Base-by-base conservation (phyloP, 2,113 vertebrate genomes). In the Ammodytes marinus region DNA sequence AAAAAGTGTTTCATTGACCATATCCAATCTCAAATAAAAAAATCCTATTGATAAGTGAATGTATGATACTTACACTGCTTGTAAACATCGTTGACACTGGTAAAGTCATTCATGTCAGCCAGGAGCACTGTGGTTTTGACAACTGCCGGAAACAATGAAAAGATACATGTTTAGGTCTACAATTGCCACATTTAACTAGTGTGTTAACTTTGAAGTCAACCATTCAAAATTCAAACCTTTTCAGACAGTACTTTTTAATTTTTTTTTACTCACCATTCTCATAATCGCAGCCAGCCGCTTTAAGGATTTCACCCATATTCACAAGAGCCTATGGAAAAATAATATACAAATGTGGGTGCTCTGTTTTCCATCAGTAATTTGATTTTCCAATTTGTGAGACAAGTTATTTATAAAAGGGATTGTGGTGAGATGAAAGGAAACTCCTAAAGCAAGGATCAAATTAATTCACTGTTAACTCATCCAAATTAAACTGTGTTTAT, bases 81-180 rank as follows among this genome's bases (percentile, higher is more conserved):
- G 92, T 99, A 99, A 84, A 96, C 76, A 3, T 98, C 96, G 69
- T 99, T 99, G 75, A 99, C 94, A 5, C 86, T 91, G 86, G 73
- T 93, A 88, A 98, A 99, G 94, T 99, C 97, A 63, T 97, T 97
- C 74, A 99, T 99, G 88, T 99, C 95, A 14, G 96, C 96, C 88
- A 99, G 89, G 53, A 99, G 91, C 80, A 99, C 96, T 0, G 97
- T 99, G 69, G 98, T 95, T 95, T 99, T 99, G 45, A 99, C 97
- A 93, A 99, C 98, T 99, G 90, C 50, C 94, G 92, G 74, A 93
- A 80, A 79, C 13, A 58, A 64, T 2, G 43, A 80, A 3, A 74
- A 53, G 47, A 67, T 27, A 8, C 35, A 66, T 39, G 47, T 73
- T 61, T 0, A 45, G 4, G n/a, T 60, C 11, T 69, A 17, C 1